Percentiles rank a stretch among this genome's conserved stretches.
Evolutionary conservation across 35 echinoderm and acorn worm species (phyloP).

Genomic region (Strongylocentrotus purpuratus): DNA sequence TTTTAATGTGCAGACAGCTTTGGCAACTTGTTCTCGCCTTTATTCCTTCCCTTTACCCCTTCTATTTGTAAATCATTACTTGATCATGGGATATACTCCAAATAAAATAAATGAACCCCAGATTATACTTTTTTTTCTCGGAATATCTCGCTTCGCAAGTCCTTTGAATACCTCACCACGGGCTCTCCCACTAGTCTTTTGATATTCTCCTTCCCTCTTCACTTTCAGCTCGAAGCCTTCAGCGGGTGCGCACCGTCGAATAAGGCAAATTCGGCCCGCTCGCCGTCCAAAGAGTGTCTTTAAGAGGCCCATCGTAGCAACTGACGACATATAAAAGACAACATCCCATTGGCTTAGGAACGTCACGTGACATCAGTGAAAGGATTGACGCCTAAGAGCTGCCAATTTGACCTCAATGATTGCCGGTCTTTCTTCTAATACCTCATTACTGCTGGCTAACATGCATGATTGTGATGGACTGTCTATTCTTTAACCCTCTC

Average conservation of each 20-base stretch:
- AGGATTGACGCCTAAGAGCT: neutral
- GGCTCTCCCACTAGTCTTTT: neutral
- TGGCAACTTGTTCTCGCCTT: neutral
- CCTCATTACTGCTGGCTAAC: neutral
- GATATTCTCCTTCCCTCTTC: slow-evolving; percentile 36
- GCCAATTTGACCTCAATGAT: neutral
- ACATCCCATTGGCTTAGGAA: neutral
- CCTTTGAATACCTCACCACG: neutral
- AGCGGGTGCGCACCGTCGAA: neutral
- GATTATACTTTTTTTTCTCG: neutral
- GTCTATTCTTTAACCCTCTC: neutral
- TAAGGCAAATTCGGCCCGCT: neutral
- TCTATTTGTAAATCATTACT: neutral
- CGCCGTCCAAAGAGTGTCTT: slow-evolving; percentile 23
- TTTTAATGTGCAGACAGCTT: too few relatives aligned
- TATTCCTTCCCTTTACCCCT: neutral
- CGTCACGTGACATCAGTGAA: neutral
- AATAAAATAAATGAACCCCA: neutral
- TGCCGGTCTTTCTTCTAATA: neutral
- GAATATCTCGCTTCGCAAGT: neutral
- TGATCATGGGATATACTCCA: neutral
- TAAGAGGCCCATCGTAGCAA: slow-evolving; percentile 45
- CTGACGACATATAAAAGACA: slow-evolving; percentile 32
- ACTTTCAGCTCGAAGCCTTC: neutral
- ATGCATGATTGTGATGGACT: neutral